These are phyloP conservation scores for Meandrusa payeni DNA, from an alignment of 2,888 invertebrate species.

Conservation along the genomic window DNA sequence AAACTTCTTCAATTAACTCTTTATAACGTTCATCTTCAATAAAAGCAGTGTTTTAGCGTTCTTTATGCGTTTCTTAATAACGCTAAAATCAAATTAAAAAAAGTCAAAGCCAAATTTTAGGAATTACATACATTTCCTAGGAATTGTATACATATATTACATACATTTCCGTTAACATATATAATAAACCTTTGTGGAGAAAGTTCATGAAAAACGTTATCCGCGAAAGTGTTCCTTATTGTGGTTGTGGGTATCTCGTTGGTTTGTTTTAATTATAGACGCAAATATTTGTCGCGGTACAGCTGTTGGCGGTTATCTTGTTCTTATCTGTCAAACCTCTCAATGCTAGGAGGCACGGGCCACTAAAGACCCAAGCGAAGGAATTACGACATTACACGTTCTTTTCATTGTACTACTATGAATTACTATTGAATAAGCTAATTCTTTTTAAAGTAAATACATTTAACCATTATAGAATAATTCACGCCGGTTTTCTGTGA, in stretches of 20 bases:
- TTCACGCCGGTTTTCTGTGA: too few relatives aligned
- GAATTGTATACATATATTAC: too few relatives aligned
- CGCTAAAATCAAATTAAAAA: too few relatives aligned
- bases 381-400: conserved; percentile 16
- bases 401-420: not conserved
- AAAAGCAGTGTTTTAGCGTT: too few relatives aligned
- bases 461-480: too few relatives aligned
- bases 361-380: conserved; percentile 40
- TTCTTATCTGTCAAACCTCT: conserved; percentile 78
- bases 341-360: conserved; percentile 72
- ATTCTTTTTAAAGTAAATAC: too few relatives aligned
- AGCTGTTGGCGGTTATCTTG: conserved; percentile 68
- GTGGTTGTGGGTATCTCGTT: conserved; percentile 49
- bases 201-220: conserved; percentile 9
- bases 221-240: conserved; percentile 30
- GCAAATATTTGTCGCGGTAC: conserved; percentile 69
- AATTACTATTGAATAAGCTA: too few relatives aligned
- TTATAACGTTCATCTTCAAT: too few relatives aligned
- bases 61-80: conserved; percentile 1
- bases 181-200: conserved; percentile 5
- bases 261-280: conserved; percentile 68
- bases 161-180: too few relatives aligned
- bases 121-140: too few relatives aligned
- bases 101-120: too few relatives aligned
- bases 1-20: too few relatives aligned